Evolutionary conservation across 2,113 vertebrate species (phyloP), one percentile per base, ranked within the genome.

Genomic region (Sylvicapra grimmia): DNA sequence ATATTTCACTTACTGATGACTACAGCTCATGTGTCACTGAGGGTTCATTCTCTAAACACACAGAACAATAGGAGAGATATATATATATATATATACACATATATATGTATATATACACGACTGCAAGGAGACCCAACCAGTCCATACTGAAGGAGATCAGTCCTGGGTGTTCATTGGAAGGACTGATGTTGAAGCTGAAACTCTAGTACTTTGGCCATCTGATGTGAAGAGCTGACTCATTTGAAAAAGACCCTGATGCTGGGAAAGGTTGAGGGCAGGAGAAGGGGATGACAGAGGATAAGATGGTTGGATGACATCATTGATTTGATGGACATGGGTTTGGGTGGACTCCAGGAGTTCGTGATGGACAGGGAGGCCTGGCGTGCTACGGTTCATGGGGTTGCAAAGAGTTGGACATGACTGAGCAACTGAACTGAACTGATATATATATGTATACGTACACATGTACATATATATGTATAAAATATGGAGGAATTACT

Each of bases 61-160:
- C 44, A 19, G 44, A 83, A n/a, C 19, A 2, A 5, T 0, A 36
- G 85, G 51, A 44, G 1, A n/a, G 0, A 1, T 33, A 33, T 33
- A 65, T 63, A 31, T 27, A 59, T 53, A 51, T 51, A 63, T 63
- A 3, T 0, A 59, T 0, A 59, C 1, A 61, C 2, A 31, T 5
- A 63, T 1, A 63, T 4, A 61, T 61, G 4, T 61, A 8, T 33
- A 33, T 16, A 33, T 33, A 65, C 31, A 65, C 33, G 61, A 2
- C 15, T 65, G 15, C 31, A 33, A 33, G 61, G 61, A 33, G 63
- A 65, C 4, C 31, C 31, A 65, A 18, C 63, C 63, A 33, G 15
- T 33, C 63, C 31, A 33, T 18, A 0, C 63, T 65, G 33, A 33
- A 65, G 63, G 63, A 18, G 7, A 65, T 18, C 63, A 18, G 63